Conservation (phyloP, 2,888 invertebrate species). For the Syrista parreyssii region DNA sequence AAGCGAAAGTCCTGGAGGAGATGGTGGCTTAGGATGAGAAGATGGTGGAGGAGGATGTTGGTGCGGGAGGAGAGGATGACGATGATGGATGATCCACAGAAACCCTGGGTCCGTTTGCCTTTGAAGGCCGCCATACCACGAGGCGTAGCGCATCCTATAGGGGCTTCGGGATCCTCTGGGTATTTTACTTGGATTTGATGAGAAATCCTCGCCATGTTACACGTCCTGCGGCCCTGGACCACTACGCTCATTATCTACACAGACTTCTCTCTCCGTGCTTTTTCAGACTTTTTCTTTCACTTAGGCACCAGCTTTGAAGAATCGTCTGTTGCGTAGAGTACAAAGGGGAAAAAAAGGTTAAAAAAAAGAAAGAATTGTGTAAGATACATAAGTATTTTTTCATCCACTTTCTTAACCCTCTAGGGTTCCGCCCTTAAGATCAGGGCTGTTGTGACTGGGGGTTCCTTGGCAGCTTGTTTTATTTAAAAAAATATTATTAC, state of each 20-base stretch:
- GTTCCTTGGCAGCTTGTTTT: background rate
- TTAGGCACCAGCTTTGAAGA: slow-evolving; percentile 29
- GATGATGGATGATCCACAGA: slow-evolving; percentile 65
- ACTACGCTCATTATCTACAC: slow-evolving; percentile 40
- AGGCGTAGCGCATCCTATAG: slow-evolving; percentile 16
- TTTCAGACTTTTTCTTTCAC: slow-evolving; percentile 34
- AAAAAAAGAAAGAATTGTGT: slow-evolving; percentile 23
- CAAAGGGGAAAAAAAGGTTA: slow-evolving; percentile 26
- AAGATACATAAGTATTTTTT: background rate
- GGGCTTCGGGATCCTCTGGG: slow-evolving; percentile 15
- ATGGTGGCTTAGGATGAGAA: slow-evolving; percentile 40
- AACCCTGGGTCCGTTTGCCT: slow-evolving; percentile 60
- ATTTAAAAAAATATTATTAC: background rate
- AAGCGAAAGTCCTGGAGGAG: slow-evolving; percentile 32
- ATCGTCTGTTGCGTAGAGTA: slow-evolving; percentile 25
- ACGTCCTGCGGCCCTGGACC: background rate
- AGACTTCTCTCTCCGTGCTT: slow-evolving; percentile 32
- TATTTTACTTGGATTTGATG: background rate
- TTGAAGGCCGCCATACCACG: slow-evolving; percentile 58
- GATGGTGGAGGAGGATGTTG: slow-evolving; percentile 25
- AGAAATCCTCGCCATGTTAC: background rate
- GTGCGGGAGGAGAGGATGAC: slow-evolving; percentile 56
- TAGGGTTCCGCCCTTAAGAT: background rate
- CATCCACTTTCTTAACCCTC: background rate
- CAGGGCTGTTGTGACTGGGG: background rate